A percentile compares a stretch with the other conserved stretches of the same genome.
Conservation (phyloP, 2,888 invertebrate species). For the Stenurella melanura region DNA sequence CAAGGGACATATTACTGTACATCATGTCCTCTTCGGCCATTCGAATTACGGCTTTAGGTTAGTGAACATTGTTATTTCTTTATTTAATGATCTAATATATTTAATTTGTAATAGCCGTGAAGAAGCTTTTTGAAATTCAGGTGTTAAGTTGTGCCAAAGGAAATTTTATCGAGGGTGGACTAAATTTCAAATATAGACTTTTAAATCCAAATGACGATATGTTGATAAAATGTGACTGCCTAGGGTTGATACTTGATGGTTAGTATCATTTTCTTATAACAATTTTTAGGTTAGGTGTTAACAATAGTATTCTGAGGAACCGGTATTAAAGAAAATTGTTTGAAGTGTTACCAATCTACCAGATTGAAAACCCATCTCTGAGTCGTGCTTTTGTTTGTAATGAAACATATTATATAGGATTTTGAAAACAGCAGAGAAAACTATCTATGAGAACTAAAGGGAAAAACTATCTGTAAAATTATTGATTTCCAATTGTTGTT, state of each 20-base stretch:
- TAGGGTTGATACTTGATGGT: constrained; percentile 70
- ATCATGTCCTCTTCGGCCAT: constrained; percentile 74
- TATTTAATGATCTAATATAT: constrained; percentile 18
- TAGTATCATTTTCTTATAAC: constrained; percentile 37
- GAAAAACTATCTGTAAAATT: too few species aligned
- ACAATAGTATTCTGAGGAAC: too few species aligned
- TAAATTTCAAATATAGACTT: constrained; percentile 67
- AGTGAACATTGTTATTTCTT: constrained; percentile 18
- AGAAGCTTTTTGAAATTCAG: constrained; percentile 77
- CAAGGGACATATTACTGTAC: constrained; percentile 77
- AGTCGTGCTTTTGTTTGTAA: too few species aligned
- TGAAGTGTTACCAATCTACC: too few species aligned
- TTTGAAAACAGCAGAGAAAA: too few species aligned
- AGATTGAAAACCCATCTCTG: too few species aligned
- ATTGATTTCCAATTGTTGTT: too few species aligned
- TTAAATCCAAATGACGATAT: constrained; percentile 66
- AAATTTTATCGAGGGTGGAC: constrained; percentile 74
- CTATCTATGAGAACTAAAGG: too few species aligned
- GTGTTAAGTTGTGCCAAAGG: constrained; percentile 79
- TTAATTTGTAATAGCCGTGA: constrained; percentile 73
- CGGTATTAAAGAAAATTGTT: too few species aligned
- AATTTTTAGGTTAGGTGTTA: constrained; percentile 9
- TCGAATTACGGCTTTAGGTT: constrained; percentile 76
- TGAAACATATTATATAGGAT: too few species aligned
- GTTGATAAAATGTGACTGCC: constrained; percentile 71